Evolutionary conservation across 1,140 invertebrate species (phyloP).

Genomic region (Rhopalosiphum padi): DNA sequence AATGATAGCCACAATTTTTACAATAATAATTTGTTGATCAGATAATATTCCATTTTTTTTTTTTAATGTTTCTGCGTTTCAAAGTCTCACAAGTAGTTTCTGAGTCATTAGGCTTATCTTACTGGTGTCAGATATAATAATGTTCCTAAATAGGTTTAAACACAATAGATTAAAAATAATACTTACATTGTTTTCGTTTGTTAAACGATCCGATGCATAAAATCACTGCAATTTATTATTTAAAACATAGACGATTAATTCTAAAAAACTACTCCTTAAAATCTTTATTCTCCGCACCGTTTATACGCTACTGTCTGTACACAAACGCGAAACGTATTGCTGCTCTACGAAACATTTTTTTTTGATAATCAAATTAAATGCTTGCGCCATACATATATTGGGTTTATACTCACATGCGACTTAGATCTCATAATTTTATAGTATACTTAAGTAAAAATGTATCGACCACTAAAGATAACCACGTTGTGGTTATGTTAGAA

Average conservation of each 20-base stretch:
- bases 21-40: too few species aligned
- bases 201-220: background rate
- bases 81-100: background rate
- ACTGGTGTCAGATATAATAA: too few species aligned
- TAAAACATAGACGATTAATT: background rate
- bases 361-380: background rate
- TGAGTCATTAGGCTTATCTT: background rate
- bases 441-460: background rate
- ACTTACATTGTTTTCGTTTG: background rate
- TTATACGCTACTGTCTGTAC: too few species aligned
- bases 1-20: background rate
- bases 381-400: rapidly evolving
- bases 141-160: background rate
- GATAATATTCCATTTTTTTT: too few species aligned
- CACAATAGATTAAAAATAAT: background rate
- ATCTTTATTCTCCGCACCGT: too few species aligned
- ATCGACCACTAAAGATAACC: background rate
- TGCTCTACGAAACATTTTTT: background rate
- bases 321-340: background rate
- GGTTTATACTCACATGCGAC: background rate
- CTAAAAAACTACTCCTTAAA: too few species aligned
- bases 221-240: too few species aligned
- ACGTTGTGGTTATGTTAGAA: background rate
- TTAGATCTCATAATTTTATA: background rate
- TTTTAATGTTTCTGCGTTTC: too few species aligned